A percentile compares a stretch with the other conserved stretches of the same genome.
These are phyloP conservation scores for Aphelocoma coerulescens DNA, from an alignment of 2,113 vertebrate genomes.

Conservation along the genomic window DNA sequence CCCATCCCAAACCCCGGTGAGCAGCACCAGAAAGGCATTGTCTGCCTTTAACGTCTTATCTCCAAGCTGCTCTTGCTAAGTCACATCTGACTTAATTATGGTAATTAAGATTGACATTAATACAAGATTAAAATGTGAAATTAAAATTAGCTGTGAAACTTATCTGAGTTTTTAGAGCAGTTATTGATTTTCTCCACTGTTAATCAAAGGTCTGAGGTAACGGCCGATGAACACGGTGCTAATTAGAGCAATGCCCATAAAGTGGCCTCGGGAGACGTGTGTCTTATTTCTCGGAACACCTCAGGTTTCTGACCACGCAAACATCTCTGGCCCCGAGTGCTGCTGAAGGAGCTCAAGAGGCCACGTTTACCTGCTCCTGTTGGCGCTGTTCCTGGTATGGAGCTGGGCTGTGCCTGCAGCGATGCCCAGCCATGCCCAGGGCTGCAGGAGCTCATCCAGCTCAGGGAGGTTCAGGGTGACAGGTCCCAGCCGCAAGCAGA, in stretches of 20 bases:
- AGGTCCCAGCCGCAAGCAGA: not conserved
- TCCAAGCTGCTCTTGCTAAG: slow-evolving; percentile 30
- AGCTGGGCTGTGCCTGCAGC: rapidly evolving
- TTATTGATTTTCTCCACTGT: slow-evolving; percentile 70
- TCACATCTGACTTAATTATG: slow-evolving; percentile 72
- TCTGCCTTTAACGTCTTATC: slow-evolving; percentile 19
- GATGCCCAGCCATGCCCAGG: rapidly evolving
- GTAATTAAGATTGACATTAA: slow-evolving; percentile 74
- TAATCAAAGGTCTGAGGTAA: slow-evolving; percentile 69
- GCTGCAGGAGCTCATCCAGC: not conserved
- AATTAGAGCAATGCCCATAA: slow-evolving; percentile 55
- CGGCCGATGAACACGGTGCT: slow-evolving; percentile 23
- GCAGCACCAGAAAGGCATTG: not conserved
- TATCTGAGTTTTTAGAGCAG: slow-evolving; percentile 68
- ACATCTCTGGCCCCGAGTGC: not conserved
- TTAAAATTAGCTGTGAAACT: slow-evolving; percentile 68
- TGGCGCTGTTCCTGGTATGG: rapidly evolving
- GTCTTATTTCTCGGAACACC: not conserved
- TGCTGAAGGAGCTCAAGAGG: not conserved
- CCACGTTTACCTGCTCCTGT: rapidly evolving
- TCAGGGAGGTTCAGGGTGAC: rapidly evolving
- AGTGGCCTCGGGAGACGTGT: not conserved
- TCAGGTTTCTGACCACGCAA: not conserved
- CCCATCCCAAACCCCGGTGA: rapidly evolving
- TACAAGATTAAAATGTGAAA: slow-evolving; percentile 75